These are phyloP conservation scores for Cinara cedri DNA, from an alignment of 2,888 invertebrate species.

Conservation along the genomic window DNA sequence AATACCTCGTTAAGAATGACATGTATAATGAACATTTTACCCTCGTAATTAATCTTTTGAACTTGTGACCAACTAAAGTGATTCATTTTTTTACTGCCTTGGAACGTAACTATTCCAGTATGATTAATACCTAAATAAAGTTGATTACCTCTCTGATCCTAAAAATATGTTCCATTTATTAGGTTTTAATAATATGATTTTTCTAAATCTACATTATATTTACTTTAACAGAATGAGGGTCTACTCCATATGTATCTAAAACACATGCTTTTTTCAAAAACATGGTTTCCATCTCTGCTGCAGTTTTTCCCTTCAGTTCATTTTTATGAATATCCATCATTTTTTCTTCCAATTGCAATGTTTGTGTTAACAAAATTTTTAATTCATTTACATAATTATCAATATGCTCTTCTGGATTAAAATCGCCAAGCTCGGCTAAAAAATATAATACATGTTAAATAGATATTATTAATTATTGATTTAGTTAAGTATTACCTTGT, in stretches of 20 bases:
- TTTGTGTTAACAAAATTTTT: constrained; percentile 90
- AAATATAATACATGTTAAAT: neutral
- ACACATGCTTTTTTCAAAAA: constrained; percentile 91
- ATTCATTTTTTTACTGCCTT: constrained; percentile 89
- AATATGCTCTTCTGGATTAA: constrained; percentile 84
- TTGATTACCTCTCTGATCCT: constrained; percentile 92
- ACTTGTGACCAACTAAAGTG: constrained; percentile 97
- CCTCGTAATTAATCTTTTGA: constrained; percentile 94
- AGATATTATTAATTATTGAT: neutral
- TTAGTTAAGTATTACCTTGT: constrained; percentile 74
- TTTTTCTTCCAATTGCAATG: constrained; percentile 87
- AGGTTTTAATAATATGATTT: neutral
- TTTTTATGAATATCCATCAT: constrained; percentile 91
- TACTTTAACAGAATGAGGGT: constrained; percentile 97
- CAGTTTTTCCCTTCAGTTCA: constrained; percentile 83
- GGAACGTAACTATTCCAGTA: constrained; percentile 92
- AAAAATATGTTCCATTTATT: constrained; percentile 60
- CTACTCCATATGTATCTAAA: constrained; percentile 95
- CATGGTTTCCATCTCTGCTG: constrained; percentile 84
- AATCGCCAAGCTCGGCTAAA: constrained; percentile 93
- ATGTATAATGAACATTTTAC: constrained; percentile 96
- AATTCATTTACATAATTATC: constrained; percentile 90
- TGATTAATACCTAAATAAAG: constrained; percentile 94
- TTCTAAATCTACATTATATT: constrained; percentile 46
- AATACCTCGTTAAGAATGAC: constrained; percentile 90